Base-by-base conservation (phyloP, 2,113 vertebrate genomes). In the Dipodomys ordii region DNA sequence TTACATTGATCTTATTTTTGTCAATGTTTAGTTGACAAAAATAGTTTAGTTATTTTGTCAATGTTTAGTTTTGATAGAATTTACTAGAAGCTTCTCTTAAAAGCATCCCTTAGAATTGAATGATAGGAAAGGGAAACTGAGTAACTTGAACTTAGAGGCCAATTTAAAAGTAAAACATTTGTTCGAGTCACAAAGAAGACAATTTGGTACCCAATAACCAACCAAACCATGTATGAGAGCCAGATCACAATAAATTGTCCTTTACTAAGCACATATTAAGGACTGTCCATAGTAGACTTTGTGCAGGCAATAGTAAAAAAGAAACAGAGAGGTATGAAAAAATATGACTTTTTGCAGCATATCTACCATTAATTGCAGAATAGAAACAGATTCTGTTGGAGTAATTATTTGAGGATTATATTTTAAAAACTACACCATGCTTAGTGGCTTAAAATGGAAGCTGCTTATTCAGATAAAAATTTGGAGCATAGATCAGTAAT, bases 1-100 rank as follows among this genome's bases (percentile, higher is more conserved):
- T 73, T 60, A 79, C 35, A 83, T 83, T 87, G 92, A 65, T 88
- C 39, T 84, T 87, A 82, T 89, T 71, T 39, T 71, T 90, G 20
- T 88, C 2, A 64, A 7, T 6, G 89, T 64, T 35, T 35, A 3
- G 35, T 35, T 35, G 35, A 35, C 35, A 35, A 35, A 35, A 35
- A 35, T 35, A 35, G 35, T 35, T 35, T 3, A 35, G 35, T 35
- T 35, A 35, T 71, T 39, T 71, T 90, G 20, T 90, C 2, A 64
- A 7, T 6, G 89, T 64, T 35, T 35, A 35, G 35, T 35, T 78
- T 85, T 94, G 49, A 84, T 72, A 87, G 30, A 6, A 32, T 82
- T 87, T 88, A 44, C 73, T 53, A 78, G 62, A 90, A 67, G 6
- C 49, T 91, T 90, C 65, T 22, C 62, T 89, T 64, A 87, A 86